Conservation (phyloP, 2,888 invertebrate species). For the Blera fallax region DNA sequence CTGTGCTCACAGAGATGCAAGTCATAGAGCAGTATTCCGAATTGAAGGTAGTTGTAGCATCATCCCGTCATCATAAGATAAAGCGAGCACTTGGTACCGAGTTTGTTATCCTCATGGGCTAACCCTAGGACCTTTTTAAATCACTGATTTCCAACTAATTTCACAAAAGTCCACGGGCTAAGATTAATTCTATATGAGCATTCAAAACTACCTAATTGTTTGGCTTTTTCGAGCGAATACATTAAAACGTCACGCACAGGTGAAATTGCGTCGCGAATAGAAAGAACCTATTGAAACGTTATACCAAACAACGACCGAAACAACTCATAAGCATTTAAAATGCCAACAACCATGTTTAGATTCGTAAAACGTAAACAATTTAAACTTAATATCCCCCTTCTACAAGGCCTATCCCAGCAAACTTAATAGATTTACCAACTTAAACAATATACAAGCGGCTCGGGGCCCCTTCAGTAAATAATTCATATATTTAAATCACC, state of each 20-base stretch:
- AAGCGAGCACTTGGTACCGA: too few species aligned
- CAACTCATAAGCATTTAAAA: not conserved
- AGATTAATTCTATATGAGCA: too few species aligned
- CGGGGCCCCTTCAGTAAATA: constrained; percentile 34
- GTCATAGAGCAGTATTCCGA: too few species aligned
- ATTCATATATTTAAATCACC: constrained; percentile 65
- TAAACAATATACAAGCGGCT: not conserved
- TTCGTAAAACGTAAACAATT: constrained; percentile 48
- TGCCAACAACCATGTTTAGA: constrained; percentile 4
- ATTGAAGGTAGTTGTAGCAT: too few species aligned
- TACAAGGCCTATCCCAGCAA: not conserved
- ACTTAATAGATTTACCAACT: constrained; percentile 29
- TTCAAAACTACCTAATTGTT: too few species aligned
- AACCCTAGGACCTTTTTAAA: too few species aligned
- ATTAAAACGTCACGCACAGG: not conserved
- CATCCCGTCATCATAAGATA: too few species aligned
- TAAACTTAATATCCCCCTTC: constrained; percentile 14
- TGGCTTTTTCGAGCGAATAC: not conserved
- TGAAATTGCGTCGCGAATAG: not conserved
- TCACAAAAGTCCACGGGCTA: too few species aligned
- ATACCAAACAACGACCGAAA: not conserved
- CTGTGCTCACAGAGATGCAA: too few species aligned
- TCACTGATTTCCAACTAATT: too few species aligned
- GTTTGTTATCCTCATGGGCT: too few species aligned
- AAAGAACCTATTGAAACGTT: not conserved